Base-by-base conservation (phyloP, 2,113 vertebrate species). In the Lasiurus cinereus region DNA sequence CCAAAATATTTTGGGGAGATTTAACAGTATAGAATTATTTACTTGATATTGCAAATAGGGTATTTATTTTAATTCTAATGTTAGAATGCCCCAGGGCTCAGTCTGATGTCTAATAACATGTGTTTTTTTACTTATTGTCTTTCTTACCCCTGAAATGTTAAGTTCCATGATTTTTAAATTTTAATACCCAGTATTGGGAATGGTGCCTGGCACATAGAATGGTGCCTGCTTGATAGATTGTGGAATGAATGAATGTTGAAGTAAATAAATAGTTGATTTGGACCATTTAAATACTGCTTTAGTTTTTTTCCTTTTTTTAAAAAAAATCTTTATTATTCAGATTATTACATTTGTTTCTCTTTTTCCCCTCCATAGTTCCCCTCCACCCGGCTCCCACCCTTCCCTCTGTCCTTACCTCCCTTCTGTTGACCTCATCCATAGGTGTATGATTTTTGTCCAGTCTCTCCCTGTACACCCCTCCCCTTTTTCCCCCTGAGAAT, bases 1-100 rank as follows among this genome's bases (percentile, higher is more conserved):
- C 24, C 46, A 56, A 86, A n/a, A 13, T 56, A 48, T 66, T 84
- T 66, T 66, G 59, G 31, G 89, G 82, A 76, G 11, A 6, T 82
- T 94, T 91, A 91, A 11, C 15, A 92, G 5, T 85, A 76, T 56
- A 89, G 80, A 24, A 59, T 85, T 74, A 93, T 90, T 90, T 77
- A 86, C 50, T 88, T 88, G n/a, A 62, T 92, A 19, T 83, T 92
- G 36, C 56, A 88, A 79, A 83, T 52, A 59, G 19, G 21, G 7
- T 14, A 66, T 66, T 67, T 94, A 62, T 78, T 91, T 96, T 92
- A 83, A 87, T 46, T 83, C 27, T 90, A 27, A 62, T 73, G 12
- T 84, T 94, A 83, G 90, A 84, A 36, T 74, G n/a, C 54, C 11
- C 33, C n/a, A 85, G 62, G 29, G n/a, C 4, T 67, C 46, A 79